Evolutionary conservation across 2,888 invertebrate species (phyloP).

Genomic region (Sinopyrophorus schimmeli): DNA sequence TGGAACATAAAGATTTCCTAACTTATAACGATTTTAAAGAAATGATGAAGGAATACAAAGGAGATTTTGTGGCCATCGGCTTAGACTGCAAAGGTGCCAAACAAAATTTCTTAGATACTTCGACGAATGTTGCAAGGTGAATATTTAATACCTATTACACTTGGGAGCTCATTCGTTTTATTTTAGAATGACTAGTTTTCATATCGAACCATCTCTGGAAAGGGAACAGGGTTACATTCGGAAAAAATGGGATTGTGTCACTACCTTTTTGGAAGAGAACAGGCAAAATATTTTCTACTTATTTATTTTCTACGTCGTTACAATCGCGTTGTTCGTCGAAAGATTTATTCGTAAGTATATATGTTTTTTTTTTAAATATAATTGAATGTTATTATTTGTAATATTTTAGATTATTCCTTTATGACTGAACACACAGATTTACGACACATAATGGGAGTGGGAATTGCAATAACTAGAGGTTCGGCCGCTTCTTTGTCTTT

Average conservation of each 20-base stretch:
- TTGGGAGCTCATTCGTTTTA: background rate
- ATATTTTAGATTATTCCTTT: constrained; percentile 88
- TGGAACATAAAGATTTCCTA: constrained; percentile 86
- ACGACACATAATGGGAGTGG: constrained; percentile 95
- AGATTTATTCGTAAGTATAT: constrained; percentile 83
- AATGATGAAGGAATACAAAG: constrained; percentile 97
- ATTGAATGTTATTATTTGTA: constrained; percentile 22
- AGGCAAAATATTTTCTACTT: constrained; percentile 94
- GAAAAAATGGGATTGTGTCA: constrained; percentile 82
- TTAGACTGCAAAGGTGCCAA: constrained; percentile 94
- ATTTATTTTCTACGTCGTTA: constrained; percentile 93
- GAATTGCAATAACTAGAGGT: constrained; percentile 92
- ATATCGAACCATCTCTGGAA: constrained; percentile 81
- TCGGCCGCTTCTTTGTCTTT: constrained; percentile 94
- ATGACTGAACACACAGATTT: constrained; percentile 95
- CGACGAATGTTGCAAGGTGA: constrained; percentile 83
- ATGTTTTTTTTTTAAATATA: constrained; percentile 1
- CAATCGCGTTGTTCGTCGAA: constrained; percentile 91
- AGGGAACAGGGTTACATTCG: constrained; percentile 69
- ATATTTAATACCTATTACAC: constrained; percentile 3
- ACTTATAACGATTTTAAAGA: constrained; percentile 91
- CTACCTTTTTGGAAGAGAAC: constrained; percentile 93
- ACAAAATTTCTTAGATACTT: constrained; percentile 92
- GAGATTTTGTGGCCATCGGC: constrained; percentile 92
- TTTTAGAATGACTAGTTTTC: constrained; percentile 87